Base-by-base conservation (phyloP, 2,888 invertebrate genomes). In the Polia nebulosa region DNA sequence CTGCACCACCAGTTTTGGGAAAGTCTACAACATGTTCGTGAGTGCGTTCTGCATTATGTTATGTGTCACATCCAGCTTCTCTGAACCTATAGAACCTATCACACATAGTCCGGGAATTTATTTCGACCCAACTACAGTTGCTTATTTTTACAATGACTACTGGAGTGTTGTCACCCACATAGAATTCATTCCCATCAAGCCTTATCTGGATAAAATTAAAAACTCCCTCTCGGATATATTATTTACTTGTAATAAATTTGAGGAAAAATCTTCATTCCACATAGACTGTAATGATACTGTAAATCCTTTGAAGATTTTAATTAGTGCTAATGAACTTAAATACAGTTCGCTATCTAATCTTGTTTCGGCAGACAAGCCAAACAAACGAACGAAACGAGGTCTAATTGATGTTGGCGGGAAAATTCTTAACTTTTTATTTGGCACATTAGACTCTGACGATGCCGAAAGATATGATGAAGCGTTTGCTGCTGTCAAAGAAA, bases 211-310 rank as follows among this genome's bases (percentile, higher is more conserved):
- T 32, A 67, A 75, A 70, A 70, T 70, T 67, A 20, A 75, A 75
- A 52, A 52, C 11, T 52, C 25, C 15, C 52, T 70, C 8, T 45
- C 67, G 11, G 69, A 75, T 51, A 32, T 70, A 39, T 52, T 76
- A 39, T 20, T 32, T 0, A 70, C 44, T 32, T 70, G 69, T 53
- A 75, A 76, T 25, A 20, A 39, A 8, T 76, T 70, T 32, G 52
- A 70, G 20, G 2, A 17, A 44, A 2, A 22, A 20, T 45, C 41
- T 52, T 27, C 25, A 11, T 44, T 71, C n/a, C 52, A 45, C 9
- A 75, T 73, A 20, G 72, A 73, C 17, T 73, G 72, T 56, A 72
- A 78, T 17, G 72, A 78, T 72, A 73, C 78, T n/a, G 32, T 73
- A 13, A 72, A 55, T 32, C 78, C 72, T 36, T 45, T 72, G 13